Percentiles rank a stretch among this genome's conserved stretches.
Evolutionary conservation across 2,797 vertebrate species (phyloP).

Genomic region (Phylloscopus collybita): DNA sequence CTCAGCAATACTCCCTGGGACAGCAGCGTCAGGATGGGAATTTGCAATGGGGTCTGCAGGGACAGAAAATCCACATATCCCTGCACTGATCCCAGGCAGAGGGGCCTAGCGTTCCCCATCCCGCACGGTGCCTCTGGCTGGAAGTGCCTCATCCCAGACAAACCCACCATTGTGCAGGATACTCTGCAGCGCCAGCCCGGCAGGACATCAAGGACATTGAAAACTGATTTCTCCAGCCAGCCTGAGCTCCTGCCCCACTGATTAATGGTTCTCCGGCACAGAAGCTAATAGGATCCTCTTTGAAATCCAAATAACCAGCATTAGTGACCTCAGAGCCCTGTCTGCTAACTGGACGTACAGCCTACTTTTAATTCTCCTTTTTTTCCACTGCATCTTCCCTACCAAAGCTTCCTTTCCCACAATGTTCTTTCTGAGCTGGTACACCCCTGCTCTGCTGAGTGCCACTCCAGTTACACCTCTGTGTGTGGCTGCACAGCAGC

Average conservation of each 20-base stretch:
- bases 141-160: neutral
- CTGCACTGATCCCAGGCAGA: neutral
- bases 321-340: conserved; percentile 44
- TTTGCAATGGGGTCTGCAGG: neutral
- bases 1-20: neutral
- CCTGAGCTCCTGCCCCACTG: conserved; percentile 13
- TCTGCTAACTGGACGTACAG: neutral
- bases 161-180: conserved; percentile 24
- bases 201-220: conserved; percentile 47
- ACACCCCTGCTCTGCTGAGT: neutral
- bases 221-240: conserved; percentile 36
- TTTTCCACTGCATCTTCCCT: neutral
- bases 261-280: conserved; percentile 24
- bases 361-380: neutral
- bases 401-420: neutral
- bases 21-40: neutral
- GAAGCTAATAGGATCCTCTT: conserved; percentile 46
- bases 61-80: neutral
- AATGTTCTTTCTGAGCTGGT: neutral
- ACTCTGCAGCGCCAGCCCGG: neutral
- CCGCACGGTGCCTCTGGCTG: neutral
- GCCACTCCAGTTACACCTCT: neutral
- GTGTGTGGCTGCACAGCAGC: neutral
- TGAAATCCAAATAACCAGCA: conserved; percentile 55
- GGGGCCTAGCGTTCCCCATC: neutral